A percentile compares a stretch with the other conserved stretches of the same genome.
Conservation (phyloP, 2,113 vertebrate species). For the Cebus imitator region DNA sequence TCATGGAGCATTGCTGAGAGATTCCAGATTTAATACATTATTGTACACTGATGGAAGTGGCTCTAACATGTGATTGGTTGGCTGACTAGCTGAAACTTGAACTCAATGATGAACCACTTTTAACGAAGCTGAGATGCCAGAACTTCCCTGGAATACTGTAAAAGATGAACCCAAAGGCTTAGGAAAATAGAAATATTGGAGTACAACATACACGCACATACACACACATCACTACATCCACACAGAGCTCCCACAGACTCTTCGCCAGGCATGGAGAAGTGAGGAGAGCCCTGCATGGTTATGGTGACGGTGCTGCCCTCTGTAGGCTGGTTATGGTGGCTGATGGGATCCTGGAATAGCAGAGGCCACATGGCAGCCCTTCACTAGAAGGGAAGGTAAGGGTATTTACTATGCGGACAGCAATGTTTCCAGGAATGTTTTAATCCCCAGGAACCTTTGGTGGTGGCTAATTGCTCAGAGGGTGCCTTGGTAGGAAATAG, state of each 20-base stretch:
- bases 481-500: background rate
- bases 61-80: background rate
- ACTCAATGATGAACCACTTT: background rate
- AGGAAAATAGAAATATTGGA: background rate
- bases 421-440: background rate
- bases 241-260: background rate
- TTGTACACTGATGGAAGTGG: background rate
- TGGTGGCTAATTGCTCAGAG: background rate
- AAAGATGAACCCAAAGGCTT: background rate
- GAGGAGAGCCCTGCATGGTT: background rate
- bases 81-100: background rate
- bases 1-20: background rate
- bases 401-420: no score
- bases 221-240: background rate
- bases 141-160: background rate
- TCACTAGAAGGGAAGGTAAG: background rate
- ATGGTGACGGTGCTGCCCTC: background rate
- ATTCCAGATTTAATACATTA: background rate
- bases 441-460: background rate
- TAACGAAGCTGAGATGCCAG: background rate
- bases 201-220: background rate
- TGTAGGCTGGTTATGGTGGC: background rate
- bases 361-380: background rate
- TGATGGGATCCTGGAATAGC: background rate
- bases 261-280: background rate